Evolutionary conservation across 2,888 invertebrate species (phyloP), one percentile per base, ranked within the genome.

Genomic region (Tetheella fluctuosa): DNA sequence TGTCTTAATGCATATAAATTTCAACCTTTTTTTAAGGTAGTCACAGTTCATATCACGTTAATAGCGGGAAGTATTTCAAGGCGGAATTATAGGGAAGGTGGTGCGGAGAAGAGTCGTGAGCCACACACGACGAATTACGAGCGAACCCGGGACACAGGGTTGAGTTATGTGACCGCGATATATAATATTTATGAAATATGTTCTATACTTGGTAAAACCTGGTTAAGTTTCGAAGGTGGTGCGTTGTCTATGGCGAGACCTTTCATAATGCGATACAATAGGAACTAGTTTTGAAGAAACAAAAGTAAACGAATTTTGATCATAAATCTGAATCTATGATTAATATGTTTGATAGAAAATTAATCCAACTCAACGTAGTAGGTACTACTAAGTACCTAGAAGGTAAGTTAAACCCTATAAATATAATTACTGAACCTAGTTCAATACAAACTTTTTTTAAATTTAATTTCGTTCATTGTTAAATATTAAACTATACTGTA

Each of bases 41-140:
- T 58, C 65, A 84, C 71, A 73, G 80, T 70, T 62, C 61, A 69
- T 72, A 74, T 80, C 86, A 68, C 65, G 62, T 57, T 77, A 69
- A 56, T 30, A n/a, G 52, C 37, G 59, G 57, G 59, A 34, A 60
- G 62, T n/a, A 70, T 76, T 74, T 79, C 79, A 79, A 75, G 77
- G 70, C 74, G 68, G 77, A 79, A 81, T 85, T 82, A 78, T 81
- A 80, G 77, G 74, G 74, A 84, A 82, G 74, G 79, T 76, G 74
- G 75, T 75, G 73, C 67, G 65, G 76, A 84, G 84, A 84, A 85
- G 85, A 90, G 84, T 89, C 87, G 87, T 88, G 83, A 90, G 88
- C 91, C 91, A 91, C 92, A 91, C 91, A 91, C 91, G 92, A 91
- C 88, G 92, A 88, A 86, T 89, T 89, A 89, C 87, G 86, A 84